phyloP scores from a whole-genome alignment of 2,797 vertebrate genomes.

The Gadopsis marmoratus region DNA sequence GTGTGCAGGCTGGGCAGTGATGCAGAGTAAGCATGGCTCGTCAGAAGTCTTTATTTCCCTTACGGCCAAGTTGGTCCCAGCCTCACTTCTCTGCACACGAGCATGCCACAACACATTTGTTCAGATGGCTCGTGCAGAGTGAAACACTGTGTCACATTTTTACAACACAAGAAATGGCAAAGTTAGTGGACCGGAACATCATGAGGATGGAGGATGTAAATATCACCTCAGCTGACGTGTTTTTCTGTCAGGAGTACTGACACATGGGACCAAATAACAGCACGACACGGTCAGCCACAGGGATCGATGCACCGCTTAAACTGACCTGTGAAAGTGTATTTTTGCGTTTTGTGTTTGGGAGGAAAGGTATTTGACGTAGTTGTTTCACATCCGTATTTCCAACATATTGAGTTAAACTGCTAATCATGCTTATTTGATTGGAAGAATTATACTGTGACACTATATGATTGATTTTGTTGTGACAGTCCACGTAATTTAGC shows the following conservation, averaged over 20 bases:
- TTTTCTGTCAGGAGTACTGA: slow-evolving; percentile 56
- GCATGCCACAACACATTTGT: slow-evolving; percentile 61
- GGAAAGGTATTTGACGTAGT: slow-evolving; percentile 15
- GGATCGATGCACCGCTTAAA: slow-evolving; percentile 30
- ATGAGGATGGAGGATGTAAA: slow-evolving; percentile 51
- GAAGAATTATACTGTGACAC: slow-evolving; percentile 72
- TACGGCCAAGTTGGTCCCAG: slow-evolving; percentile 49
- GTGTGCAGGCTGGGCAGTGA: slow-evolving; percentile 28
- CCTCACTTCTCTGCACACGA: slow-evolving; percentile 53
- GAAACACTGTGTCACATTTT: slow-evolving; percentile 68
- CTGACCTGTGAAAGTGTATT: slow-evolving; percentile 25
- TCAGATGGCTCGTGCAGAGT: slow-evolving; percentile 47
- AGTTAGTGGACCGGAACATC: slow-evolving; percentile 52
- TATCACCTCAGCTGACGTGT: slow-evolving; percentile 53
- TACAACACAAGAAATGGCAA: slow-evolving; percentile 44
- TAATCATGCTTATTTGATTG: slow-evolving; percentile 22
- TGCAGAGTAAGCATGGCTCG: slow-evolving; percentile 54
- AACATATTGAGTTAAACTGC: slow-evolving; percentile 18
- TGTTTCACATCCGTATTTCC: slow-evolving; percentile 20
- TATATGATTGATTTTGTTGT: slow-evolving; percentile 48
- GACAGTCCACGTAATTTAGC: slow-evolving; percentile 45
- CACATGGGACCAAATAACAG: slow-evolving; percentile 65
- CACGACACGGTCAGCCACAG: slow-evolving; percentile 37
- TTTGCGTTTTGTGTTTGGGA: slow-evolving; percentile 10
- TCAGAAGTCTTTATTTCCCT: slow-evolving; percentile 59